A percentile compares a stretch with the other conserved stretches of the same genome.
Evolutionary conservation across 2,888 invertebrate species (phyloP).

Genomic region (Leptopterna dolabrata): DNA sequence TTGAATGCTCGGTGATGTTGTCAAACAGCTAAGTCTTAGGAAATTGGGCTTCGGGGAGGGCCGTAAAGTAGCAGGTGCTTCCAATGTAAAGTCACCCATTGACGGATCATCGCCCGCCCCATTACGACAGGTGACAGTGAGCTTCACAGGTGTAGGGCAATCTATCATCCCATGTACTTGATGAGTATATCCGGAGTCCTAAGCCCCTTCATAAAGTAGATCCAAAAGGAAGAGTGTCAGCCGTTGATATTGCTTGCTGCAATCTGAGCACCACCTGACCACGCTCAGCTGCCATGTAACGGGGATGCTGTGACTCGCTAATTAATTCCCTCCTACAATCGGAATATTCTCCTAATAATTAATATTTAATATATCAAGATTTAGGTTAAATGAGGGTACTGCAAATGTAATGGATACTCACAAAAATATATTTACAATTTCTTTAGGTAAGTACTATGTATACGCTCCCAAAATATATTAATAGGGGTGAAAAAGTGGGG

Average conservation of each 20-base stretch:
- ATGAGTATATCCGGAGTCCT: background rate
- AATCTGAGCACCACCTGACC: background rate
- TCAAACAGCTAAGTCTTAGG: background rate
- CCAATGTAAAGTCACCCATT: background rate
- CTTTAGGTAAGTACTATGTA: no score
- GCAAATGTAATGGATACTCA: no score
- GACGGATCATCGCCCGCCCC: background rate
- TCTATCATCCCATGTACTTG: background rate
- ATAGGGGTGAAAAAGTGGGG: no score
- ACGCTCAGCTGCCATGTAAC: no score
- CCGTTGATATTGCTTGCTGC: background rate
- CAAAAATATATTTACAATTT: no score
- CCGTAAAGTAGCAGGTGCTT: background rate
- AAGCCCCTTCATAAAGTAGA: background rate
- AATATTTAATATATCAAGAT: no score
- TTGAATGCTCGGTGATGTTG: background rate
- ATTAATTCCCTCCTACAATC: no score
- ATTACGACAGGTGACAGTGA: constrained; percentile 8
- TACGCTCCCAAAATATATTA: no score
- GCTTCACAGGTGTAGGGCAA: background rate
- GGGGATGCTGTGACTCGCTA: no score
- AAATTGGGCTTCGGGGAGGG: background rate
- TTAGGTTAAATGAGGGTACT: no score
- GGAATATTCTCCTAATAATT: no score
- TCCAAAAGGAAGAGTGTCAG: background rate